Conservation (phyloP, 1,140 invertebrate genomes). For the Temnothorax curvispinosus region DNA sequence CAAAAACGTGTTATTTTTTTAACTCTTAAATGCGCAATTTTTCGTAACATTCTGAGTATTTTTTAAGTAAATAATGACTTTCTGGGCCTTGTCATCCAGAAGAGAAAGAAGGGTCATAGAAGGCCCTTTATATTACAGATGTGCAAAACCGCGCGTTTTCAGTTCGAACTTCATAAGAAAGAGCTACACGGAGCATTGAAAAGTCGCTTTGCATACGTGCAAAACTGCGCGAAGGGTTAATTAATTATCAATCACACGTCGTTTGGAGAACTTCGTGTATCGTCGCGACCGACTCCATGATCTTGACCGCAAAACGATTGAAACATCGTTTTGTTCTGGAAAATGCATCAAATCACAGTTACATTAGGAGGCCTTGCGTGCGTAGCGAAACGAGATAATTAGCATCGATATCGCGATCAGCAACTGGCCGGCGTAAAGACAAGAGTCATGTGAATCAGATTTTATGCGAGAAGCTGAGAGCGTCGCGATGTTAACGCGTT, state of each 20-base stretch:
- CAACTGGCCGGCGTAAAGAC: not conserved
- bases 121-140: too few relatives aligned
- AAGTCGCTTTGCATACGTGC: too few relatives aligned
- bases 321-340: not conserved
- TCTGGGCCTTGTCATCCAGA: too few relatives aligned
- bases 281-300: not conserved
- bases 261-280: not conserved
- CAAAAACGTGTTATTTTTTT: not conserved
- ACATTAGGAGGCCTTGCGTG: not conserved
- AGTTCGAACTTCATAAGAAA: too few relatives aligned
- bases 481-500: not conserved
- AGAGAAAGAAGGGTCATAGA: too few relatives aligned
- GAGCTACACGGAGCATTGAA: too few relatives aligned
- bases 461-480: not conserved
- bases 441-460: not conserved
- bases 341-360: not conserved
- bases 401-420: constrained; percentile 6
- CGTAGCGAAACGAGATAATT: not conserved
- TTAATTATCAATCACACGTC: not conserved
- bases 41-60: too few relatives aligned
- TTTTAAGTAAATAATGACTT: too few relatives aligned
- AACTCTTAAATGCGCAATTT: too few relatives aligned
- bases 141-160: too few relatives aligned
- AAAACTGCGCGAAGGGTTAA: too few relatives aligned
- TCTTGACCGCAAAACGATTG: not conserved